Percentiles rank a stretch among this genome's conserved stretches.
phyloP scores from a whole-genome alignment of 2,113 vertebrate genomes.

The Notarius quadriscutis region DNA sequence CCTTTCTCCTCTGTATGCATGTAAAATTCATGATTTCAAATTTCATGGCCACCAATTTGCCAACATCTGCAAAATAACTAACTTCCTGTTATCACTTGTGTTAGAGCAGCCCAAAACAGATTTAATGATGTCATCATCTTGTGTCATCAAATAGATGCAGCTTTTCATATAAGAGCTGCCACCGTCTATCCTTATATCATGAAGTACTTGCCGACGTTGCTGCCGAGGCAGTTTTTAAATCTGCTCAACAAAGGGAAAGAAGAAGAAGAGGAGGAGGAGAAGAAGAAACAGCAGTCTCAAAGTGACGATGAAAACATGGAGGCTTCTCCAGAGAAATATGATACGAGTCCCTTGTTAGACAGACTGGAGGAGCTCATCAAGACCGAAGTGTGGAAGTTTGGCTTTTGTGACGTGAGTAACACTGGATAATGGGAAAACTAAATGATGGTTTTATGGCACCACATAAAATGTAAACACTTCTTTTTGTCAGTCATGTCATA shows the following conservation, averaged over 20 bases:
- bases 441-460: background rate
- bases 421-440: background rate
- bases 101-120: background rate
- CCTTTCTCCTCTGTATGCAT: background rate
- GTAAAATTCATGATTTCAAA: background rate
- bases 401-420: conserved; percentile 58
- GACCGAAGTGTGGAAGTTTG: conserved; percentile 60
- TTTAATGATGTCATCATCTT: background rate
- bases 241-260: conserved; percentile 40
- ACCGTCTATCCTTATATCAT: conserved; percentile 52
- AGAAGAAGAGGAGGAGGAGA: background rate
- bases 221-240: conserved; percentile 52
- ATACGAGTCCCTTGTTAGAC: conserved; percentile 28
- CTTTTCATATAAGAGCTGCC: conserved; percentile 40
- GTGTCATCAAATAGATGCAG: conserved; percentile 43
- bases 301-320: background rate
- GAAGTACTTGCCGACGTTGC: conserved; percentile 52
- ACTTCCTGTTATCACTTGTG: background rate
- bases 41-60: background rate
- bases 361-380: conserved; percentile 57
- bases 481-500: background rate
- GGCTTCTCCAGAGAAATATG: background rate
- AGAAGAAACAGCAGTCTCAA: background rate
- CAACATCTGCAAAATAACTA: background rate
- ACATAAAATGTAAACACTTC: background rate